Percentiles rank a stretch among this genome's conserved stretches.
These are phyloP conservation scores for Threskiornis aethiopicus DNA, from an alignment of 2,797 vertebrate genomes.

Conservation along the genomic window DNA sequence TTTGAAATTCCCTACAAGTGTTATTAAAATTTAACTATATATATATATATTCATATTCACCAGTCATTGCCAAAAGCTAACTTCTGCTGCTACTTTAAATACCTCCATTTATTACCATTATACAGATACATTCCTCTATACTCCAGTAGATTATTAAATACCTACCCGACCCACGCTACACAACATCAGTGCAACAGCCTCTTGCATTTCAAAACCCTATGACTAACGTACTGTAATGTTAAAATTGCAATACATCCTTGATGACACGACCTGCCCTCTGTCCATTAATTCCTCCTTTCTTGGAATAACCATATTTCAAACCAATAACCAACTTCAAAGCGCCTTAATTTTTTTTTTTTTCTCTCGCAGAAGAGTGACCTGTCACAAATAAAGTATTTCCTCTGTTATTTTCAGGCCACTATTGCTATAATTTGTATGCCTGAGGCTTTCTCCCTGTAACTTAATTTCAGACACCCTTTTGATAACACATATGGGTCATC, in stretches of 20 bases:
- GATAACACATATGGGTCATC: neutral
- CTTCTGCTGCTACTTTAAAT: neutral
- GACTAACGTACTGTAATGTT: neutral
- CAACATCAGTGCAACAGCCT: neutral
- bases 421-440: neutral
- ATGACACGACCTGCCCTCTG: accelerated
- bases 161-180: neutral
- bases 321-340: neutral
- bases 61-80: neutral
- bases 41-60: neutral
- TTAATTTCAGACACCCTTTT: neutral
- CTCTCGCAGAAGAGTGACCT: neutral
- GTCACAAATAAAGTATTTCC: neutral
- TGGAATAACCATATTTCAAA: neutral
- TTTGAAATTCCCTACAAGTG: neutral
- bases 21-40: neutral
- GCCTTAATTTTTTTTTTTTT: accelerated
- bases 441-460: neutral
- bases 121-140: neutral
- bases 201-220: neutral
- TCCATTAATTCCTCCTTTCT: neutral
- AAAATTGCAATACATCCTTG: neutral
- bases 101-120: neutral
- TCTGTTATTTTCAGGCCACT: neutral
- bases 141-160: neutral